These are phyloP conservation scores for Enteromius treurensis DNA, from an alignment of 2,797 vertebrate genomes.

Conservation along the genomic window DNA sequence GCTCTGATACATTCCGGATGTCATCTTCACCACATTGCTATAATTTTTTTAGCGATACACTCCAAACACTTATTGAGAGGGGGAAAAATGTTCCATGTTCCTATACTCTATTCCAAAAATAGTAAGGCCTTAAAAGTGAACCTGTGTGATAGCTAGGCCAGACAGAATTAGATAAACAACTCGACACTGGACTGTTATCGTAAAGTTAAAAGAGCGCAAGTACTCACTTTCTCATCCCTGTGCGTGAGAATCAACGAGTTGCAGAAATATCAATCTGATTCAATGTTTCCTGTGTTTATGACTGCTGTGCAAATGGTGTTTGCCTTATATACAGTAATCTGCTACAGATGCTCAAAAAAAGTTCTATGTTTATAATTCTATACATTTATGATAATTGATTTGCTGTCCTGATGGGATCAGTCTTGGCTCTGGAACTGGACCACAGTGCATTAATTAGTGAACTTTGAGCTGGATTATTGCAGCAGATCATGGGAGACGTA, in stretches of 20 bases:
- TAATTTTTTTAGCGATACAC: conserved; percentile 6
- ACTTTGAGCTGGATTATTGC: not conserved
- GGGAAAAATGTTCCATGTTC: conserved; percentile 55
- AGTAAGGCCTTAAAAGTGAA: not conserved
- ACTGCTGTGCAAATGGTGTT: not conserved
- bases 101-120: not conserved
- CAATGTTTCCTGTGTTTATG: conserved; percentile 14
- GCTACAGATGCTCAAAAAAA: not conserved
- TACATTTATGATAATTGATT: not conserved
- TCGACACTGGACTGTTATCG: not conserved
- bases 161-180: not conserved
- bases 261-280: not conserved
- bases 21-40: conserved; percentile 16
- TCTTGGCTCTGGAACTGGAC: not conserved
- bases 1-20: conserved; percentile 29
- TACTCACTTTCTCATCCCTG: not conserved
- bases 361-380: not conserved
- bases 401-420: not conserved
- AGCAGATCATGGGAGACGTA: not conserved
- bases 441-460: not conserved
- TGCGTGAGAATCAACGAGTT: conserved; percentile 6
- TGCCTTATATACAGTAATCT: not conserved
- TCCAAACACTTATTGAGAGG: conserved; percentile 40
- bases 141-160: not conserved
- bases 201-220: not conserved